Base-by-base conservation (phyloP, 1,140 invertebrate species). In the Drosophila neocordata region DNA sequence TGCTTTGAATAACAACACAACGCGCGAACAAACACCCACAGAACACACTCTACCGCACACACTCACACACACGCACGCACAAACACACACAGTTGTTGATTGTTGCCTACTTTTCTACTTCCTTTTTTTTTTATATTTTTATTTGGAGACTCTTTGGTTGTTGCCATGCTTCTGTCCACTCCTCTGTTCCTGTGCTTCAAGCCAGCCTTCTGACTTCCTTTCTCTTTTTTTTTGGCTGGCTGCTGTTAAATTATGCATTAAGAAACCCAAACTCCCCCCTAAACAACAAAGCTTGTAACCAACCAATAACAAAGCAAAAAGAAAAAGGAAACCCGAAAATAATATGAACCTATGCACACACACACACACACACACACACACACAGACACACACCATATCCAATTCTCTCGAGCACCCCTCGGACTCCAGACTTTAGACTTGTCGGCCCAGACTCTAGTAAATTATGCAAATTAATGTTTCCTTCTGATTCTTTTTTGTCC, bases 171-270 rank as follows among this genome's bases (percentile, higher is more conserved):
- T 48, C 44, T 56, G 58, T 69, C 22, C 24, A 34, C 58, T 18
- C 44, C 41, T 15, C 56, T 7, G 41, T 58, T 20, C 35, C 22
- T 8, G 27, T 31, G 27, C 27, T 31, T 6, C 27, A 31, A 31
- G 27, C 27, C 27, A 9, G 13, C n/a, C 12, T 11, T 34, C 38
- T 53, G 34, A 41, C 31, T 22, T 41, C 37, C 67, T 41, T 48
- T 15, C 55, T 24, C 48, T 20, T 8, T 35, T 9, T 60, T 44
- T 15, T 44, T 48, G 41, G 15, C 41, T 48, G 66, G 76, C 72
- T 77, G 76, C 76, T 88, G 83, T 88, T 88, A 88, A 88, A 88
- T 88, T 88, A 88, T 88, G 83, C 83, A 88, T 88, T 88, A 89
- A 87, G 72, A 78, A 65, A 69, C 73, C 67, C 77, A 56, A 62